Percentiles rank a stretch among this genome's conserved stretches.
Conservation (phyloP, 92 coral and sea anemone genomes). For the Phenganax subtilis region DNA sequence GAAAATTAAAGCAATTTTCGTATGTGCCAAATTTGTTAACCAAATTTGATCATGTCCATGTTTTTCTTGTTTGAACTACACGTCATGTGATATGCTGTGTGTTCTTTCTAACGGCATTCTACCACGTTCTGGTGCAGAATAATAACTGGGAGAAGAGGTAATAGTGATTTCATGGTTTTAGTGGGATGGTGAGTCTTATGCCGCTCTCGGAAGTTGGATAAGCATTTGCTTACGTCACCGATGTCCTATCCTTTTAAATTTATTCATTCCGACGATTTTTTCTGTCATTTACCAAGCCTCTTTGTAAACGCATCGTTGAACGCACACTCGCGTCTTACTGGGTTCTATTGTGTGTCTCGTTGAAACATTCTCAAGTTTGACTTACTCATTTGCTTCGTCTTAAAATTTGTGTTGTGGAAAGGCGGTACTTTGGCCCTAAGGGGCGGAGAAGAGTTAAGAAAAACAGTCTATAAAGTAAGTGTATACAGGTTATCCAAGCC, state of each 20-base stretch:
- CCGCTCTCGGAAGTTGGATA: background rate
- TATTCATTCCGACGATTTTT: conserved; percentile 16
- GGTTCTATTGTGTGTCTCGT: conserved; percentile 27
- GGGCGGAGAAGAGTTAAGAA: conserved; percentile 28
- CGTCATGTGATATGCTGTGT: background rate
- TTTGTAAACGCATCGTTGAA: conserved; percentile 32
- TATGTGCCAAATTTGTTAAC: conserved; percentile 32
- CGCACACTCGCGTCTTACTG: background rate
- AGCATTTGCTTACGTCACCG: conserved; percentile 12
- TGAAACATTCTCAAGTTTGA: background rate
- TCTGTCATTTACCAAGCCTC: conserved; percentile 32
- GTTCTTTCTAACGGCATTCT: conserved; percentile 7
- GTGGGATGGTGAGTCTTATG: background rate
- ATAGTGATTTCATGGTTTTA: no score
- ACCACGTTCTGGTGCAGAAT: no score
- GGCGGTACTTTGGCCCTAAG: conserved; percentile 14
- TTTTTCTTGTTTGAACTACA: background rate
- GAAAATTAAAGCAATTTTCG: background rate
- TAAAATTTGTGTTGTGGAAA: background rate
- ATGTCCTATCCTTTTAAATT: background rate
- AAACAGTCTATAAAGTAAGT: conserved; percentile 15
- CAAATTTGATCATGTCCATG: conserved; percentile 18
- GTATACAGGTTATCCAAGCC: conserved; percentile 22
- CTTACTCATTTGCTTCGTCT: background rate
- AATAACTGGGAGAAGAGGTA: no score